Base-by-base conservation (phyloP, 2,797 vertebrate genomes). In the Rhinogobio ventralis region DNA sequence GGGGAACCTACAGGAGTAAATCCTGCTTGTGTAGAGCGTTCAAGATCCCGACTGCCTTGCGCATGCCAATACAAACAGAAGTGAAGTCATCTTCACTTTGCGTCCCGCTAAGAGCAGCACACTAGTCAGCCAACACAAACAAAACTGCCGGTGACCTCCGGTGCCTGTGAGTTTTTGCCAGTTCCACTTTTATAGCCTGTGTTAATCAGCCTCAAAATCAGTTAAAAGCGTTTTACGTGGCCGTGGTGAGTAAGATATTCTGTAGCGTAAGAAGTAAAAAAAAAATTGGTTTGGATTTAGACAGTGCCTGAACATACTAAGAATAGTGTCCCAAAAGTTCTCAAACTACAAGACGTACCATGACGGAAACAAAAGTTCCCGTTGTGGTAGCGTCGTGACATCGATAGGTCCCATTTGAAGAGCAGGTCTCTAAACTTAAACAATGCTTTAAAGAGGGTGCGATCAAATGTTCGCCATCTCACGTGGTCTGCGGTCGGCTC, bases 121-220 rank as follows among this genome's bases (percentile, higher is more conserved):
- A 8, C 11, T 15, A 68, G 64, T 67, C 30, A 42, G 82, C 89
- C 87, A 89, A 89, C 62, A 36, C 82, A 90, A 90, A 88, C 88
- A 87, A 69, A 39, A 60, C 83, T 42, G 80, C 51, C 76, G 74
- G 20, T 81, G 82, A 79, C 53, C 82, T 85, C 45, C 30, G 17
- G 51, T 25, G 45, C 33, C 45, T 89, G 85, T 87, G 73, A 90
- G 84, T 91, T 89, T 89, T 86, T 74, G 81, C 77, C 25, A 49
- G 80, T 80, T 92, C 36, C 81, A 76, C 89, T 91, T 87, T 87
- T 76, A 91, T 89, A 91, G 85, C 75, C 77, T 33, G 91, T 19
- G 64, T 83, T 64, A 67, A 86, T 82, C 66, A 60, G 80, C 75
- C 69, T 86, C 81, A 13, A 64, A 86, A 80, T 19, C 81, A 87